phyloP scores from a whole-genome alignment of 2,113 vertebrate genomes.

The Rhea pennata region DNA sequence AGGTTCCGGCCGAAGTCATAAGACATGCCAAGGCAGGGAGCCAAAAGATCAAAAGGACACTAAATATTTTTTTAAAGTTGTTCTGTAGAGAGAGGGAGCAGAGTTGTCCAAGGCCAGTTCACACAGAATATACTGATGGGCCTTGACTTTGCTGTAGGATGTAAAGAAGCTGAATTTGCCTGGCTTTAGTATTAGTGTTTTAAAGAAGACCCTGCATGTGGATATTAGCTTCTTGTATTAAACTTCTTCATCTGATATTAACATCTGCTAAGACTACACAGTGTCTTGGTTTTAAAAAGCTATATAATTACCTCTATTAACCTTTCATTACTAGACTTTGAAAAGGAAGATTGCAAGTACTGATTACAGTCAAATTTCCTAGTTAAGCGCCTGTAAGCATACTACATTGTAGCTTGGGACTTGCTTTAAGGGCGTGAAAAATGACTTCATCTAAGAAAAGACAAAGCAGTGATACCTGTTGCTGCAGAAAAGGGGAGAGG shows the following conservation, averaged over 20 bases:
- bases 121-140: background rate
- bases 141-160: background rate
- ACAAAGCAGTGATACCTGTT: background rate
- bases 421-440: accelerated
- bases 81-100: slow-evolving; percentile 18
- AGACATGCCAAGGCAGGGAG: slow-evolving; percentile 52
- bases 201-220: background rate
- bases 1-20: slow-evolving; percentile 40
- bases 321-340: background rate
- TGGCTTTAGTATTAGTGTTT: background rate
- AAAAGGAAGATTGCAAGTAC: background rate
- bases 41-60: slow-evolving; percentile 70
- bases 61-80: slow-evolving; percentile 25
- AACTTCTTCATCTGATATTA: background rate
- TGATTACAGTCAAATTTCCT: background rate
- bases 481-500: background rate
- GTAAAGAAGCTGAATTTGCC: background rate
- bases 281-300: background rate
- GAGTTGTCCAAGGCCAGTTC: background rate
- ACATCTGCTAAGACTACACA: background rate
- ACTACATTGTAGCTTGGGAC: background rate
- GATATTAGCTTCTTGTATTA: background rate
- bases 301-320: background rate
- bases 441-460: background rate
- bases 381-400: background rate